phyloP scores from a whole-genome alignment of 2,113 vertebrate species.

The Phalacrocorax carbo region DNA sequence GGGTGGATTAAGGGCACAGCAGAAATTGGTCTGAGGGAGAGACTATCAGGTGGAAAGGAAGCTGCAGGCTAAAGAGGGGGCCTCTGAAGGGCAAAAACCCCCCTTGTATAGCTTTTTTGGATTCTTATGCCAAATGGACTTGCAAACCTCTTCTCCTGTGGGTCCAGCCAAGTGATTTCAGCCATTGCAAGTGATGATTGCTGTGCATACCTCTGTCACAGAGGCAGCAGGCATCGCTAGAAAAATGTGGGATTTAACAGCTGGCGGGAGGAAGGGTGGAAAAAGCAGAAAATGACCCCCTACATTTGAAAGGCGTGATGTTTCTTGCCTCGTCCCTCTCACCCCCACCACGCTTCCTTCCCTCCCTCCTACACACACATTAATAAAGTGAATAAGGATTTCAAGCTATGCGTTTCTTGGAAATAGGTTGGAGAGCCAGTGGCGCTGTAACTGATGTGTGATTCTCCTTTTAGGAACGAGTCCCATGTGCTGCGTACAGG shows the following conservation, averaged over 20 bases:
- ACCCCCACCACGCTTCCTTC: not conserved
- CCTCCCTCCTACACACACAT: constrained; percentile 14
- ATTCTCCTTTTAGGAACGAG: constrained; percentile 17
- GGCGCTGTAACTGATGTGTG: not conserved
- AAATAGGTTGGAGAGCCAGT: not conserved
- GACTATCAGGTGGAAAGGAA: not conserved
- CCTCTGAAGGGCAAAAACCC: not conserved
- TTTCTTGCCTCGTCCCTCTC: constrained; percentile 29
- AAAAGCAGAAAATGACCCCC: not conserved
- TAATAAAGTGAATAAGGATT: not conserved
- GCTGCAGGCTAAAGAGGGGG: not conserved
- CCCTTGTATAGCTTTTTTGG: not conserved
- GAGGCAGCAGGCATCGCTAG: constrained; percentile 1
- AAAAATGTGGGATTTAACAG: not conserved
- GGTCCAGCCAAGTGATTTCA: constrained; percentile 29
- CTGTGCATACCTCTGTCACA: not conserved
- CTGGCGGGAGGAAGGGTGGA: not conserved
- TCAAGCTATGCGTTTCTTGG: constrained; percentile 38
- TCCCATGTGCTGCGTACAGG: not conserved
- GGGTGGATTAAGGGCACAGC: not conserved
- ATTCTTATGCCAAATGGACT: constrained; percentile 1
- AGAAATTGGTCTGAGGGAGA: not conserved
- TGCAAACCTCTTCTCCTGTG: constrained; percentile 1
- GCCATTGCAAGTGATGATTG: constrained; percentile 4
- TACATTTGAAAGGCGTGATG: constrained; percentile 25